Percentiles rank a stretch among this genome's conserved stretches.
phyloP scores from a whole-genome alignment of 2,113 vertebrate species.

The Zingel zingel region DNA sequence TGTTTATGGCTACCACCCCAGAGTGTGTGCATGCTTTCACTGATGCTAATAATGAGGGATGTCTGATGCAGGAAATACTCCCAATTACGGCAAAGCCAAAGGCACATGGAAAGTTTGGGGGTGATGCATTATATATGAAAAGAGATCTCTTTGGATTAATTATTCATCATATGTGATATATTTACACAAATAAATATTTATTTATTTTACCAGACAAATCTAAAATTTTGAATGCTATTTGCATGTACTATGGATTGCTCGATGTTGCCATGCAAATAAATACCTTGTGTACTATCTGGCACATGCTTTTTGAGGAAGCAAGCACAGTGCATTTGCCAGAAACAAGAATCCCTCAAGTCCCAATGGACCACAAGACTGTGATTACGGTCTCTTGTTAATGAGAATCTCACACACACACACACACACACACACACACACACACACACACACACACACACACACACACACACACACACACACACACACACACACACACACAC shows the following conservation, averaged over 20 bases:
- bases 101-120: conserved; percentile 43
- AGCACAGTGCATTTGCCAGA: neutral
- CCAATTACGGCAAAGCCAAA: conserved; percentile 58
- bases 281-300: neutral
- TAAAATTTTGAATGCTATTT: conserved; percentile 37
- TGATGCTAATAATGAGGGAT: conserved; percentile 9
- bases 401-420: conserved; percentile 2
- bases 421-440: conserved; percentile 18
- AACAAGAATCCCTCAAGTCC: neutral
- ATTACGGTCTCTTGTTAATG: conserved; percentile 18
- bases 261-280: conserved; percentile 18
- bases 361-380: neutral
- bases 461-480: conserved; percentile 21
- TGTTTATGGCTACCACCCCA: neutral
- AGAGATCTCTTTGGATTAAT: conserved; percentile 60
- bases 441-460: conserved; percentile 17
- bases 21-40: conserved; percentile 3
- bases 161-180: conserved; percentile 68
- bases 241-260: conserved; percentile 32
- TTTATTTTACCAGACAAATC: conserved; percentile 37
- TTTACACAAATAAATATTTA: conserved; percentile 75
- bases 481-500: conserved; percentile 13
- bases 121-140: conserved; percentile 75
- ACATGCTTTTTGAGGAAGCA: neutral
- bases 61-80: conserved; percentile 44